A percentile compares a stretch with the other conserved stretches of the same genome.
phyloP scores from a whole-genome alignment of 2,113 vertebrate genomes.

The Motacilla tschutschensis region DNA sequence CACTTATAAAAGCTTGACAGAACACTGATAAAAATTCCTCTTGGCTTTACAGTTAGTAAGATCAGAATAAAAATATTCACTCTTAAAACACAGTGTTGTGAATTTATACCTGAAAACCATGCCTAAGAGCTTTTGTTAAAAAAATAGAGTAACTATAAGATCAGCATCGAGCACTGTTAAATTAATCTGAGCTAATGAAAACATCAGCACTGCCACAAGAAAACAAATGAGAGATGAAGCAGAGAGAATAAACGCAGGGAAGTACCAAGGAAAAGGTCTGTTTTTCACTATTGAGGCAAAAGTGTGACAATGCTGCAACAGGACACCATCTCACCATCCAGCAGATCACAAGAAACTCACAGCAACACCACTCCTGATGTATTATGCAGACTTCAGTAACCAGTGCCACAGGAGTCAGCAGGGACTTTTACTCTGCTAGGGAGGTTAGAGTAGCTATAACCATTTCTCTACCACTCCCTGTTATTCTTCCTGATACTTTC shows the following conservation, averaged over 20 bases:
- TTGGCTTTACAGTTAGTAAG: neutral
- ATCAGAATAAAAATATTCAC: neutral
- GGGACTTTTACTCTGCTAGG: neutral
- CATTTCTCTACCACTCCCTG: neutral
- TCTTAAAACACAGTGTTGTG: neutral
- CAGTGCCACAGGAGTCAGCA: neutral
- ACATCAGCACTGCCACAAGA: neutral
- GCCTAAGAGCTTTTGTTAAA: neutral
- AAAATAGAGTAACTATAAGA: neutral
- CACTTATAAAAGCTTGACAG: neutral
- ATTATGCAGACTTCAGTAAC: neutral
- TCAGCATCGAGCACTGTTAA: neutral
- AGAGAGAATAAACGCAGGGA: neutral
- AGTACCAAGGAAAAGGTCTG: neutral
- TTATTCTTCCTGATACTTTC: neutral
- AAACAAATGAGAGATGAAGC: neutral
- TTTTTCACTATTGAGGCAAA: neutral
- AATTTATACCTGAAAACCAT: neutral
- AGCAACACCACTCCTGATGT: neutral
- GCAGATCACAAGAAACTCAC: neutral
- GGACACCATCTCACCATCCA: neutral
- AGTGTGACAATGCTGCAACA: neutral
- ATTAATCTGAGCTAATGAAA: neutral
- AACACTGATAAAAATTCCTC: neutral
- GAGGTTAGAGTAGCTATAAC: neutral